Evolutionary conservation across 2,888 invertebrate genomes (phyloP), one percentile per base, ranked within the genome.

Genomic region (Onthophagus sagittarius): DNA sequence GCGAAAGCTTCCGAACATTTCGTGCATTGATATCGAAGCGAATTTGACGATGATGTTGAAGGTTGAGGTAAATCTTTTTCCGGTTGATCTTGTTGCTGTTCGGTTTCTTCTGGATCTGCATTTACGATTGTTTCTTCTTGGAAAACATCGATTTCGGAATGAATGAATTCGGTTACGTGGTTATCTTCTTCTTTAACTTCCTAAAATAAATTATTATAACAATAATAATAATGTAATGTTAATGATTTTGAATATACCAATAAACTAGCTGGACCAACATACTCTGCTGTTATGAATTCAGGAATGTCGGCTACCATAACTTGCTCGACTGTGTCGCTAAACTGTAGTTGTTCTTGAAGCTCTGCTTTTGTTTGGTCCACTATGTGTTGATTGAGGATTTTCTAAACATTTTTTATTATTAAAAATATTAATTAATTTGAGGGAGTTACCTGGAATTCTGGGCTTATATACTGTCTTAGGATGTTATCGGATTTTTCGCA

Each of bases 401-500:
- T 67, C 67, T 67, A 67, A n/a, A 67, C 39, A 53, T 53, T 53
- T 15, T 63, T 23, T 9, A 71, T 63, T 14, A 64, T 15, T 71
- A 15, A 71, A 53, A 15, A 9, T 11, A 72, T 6, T 15, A 15
- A 69, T 33, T 13, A 67, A 15, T 23, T 23, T 23, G 23, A 23
- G 23, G 23, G 23, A 62, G 32, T 75, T 82, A 86, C 86, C 81
- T 86, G 86, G 81, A 86, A 86, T 78, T 86, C 85, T 14, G 82
- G 79, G 69, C 82, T 84, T 14, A 85, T 76, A 75, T 85, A 86
- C 73, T 84, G 82, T 62, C 84, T 81, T 62, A 87, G 79, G 67
- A 84, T 85, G 69, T 79, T 80, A 76, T 87, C 86, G 0, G 87
- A 86, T 78, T 85, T 85, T 80, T 86, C 86, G 77, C 87, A 87